Evolutionary conservation across 2,797 vertebrate genomes (phyloP), one percentile per base, ranked within the genome.

Genomic region (Psittacula derbiana): DNA sequence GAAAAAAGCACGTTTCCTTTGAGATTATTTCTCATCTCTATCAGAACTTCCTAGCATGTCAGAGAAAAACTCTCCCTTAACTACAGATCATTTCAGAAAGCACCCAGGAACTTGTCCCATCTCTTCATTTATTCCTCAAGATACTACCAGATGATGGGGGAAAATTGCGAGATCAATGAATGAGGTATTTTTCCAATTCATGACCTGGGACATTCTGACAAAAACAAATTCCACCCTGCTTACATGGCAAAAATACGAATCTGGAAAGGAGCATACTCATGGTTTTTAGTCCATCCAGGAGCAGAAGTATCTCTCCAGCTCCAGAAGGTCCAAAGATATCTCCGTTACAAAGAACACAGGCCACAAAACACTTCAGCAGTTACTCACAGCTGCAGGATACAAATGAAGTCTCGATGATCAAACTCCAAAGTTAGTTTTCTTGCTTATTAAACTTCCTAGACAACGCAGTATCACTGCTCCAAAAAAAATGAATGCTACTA

Each of bases 1-100:
- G 30, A 25, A 75, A 19, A 40, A 27, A 70, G 5, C 33, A 33
- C 1, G 1, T 80, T 33, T 25, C 20, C 28, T 50, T 16, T 21
- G 16, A 65, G 27, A 73, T 49, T 30, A 61, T 46, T 83, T 28
- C 61, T 74, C n/a, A 28, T 10, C 11, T 38, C 31, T 79, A 47
- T 14, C 38, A 86, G 40, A 91, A 58, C 58, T 33, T 18, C 0
- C 40, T 24, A 8, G 43, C 6, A 11, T 0, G 0, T 47, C 88
- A 70, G 14, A 88, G 31, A 23, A 88, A 46, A 80, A n/a, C 18
- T 33, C 43, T 43, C 16, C 46, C 44, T 40, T 52, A 88, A 67
- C 21, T 47, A 90, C 16, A 57, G 16, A 62, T n/a, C 10, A 33
- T 83, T 71, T 55, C 13, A 30, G 15, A 64, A 31, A 80, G 4